phyloP scores from a whole-genome alignment of 2,888 invertebrate genomes.

The Luffia ferchaultella region DNA sequence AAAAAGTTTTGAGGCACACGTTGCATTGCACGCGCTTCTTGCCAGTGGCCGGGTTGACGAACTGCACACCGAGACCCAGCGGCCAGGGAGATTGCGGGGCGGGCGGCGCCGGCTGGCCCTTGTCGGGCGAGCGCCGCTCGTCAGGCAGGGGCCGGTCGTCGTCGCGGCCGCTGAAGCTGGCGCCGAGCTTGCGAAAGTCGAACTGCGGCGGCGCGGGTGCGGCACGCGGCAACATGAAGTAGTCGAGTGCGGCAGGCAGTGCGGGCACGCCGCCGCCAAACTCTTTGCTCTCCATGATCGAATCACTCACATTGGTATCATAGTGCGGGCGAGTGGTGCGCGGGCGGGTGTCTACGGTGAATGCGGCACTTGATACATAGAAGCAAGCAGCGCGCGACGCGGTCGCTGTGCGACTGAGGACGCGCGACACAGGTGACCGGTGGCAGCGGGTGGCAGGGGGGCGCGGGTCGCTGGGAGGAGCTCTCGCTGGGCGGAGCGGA shows the following conservation, averaged over 20 bases:
- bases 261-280: conserved; percentile 51
- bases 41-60: conserved; percentile 89
- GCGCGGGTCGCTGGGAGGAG: conserved; percentile 44
- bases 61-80: conserved; percentile 83
- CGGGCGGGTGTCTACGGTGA: conserved; percentile 16
- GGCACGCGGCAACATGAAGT: conserved; percentile 68
- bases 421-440: conserved; percentile 67
- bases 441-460: conserved; percentile 42
- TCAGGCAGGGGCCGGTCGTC: conserved; percentile 39
- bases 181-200: conserved; percentile 81
- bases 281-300: conserved; percentile 58
- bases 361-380: conserved; percentile 28
- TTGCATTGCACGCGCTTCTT: conserved; percentile 98
- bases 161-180: conserved; percentile 67
- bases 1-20: conserved; percentile 97
- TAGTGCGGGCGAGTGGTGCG: conserved; percentile 18
- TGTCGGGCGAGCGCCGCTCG: conserved; percentile 45
- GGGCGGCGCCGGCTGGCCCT: conserved; percentile 29
- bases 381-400: conserved; percentile 68
- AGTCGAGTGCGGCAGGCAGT: conserved; percentile 57
- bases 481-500: conserved; percentile 61
- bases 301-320: conserved; percentile 36
- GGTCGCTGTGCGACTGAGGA: conserved; percentile 64
- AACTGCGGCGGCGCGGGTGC: conserved; percentile 88
- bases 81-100: conserved; percentile 74